Evolutionary conservation across 1,140 invertebrate species (phyloP).

Genomic region (Anoplophora glabripennis): DNA sequence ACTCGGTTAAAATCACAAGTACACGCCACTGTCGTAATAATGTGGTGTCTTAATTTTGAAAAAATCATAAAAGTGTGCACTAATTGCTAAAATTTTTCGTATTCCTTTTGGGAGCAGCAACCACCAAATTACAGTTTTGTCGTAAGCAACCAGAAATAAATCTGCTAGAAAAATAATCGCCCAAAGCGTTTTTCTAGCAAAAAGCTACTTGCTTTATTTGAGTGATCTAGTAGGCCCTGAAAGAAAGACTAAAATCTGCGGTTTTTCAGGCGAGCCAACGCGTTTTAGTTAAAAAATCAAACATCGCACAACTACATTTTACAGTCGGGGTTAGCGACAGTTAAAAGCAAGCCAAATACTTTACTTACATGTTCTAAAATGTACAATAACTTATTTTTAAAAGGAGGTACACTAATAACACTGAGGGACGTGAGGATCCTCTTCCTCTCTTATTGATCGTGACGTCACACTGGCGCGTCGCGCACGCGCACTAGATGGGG

Average conservation of each 20-base stretch:
- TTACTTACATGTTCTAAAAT: slow-evolving; percentile 36
- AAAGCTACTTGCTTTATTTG: too few relatives aligned
- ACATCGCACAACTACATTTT: not conserved
- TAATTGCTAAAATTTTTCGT: too few relatives aligned
- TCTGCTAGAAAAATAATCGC: not conserved
- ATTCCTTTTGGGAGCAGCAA: too few relatives aligned
- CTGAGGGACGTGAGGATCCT: slow-evolving; percentile 20
- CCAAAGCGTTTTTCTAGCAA: not conserved
- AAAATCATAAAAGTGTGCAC: too few relatives aligned
- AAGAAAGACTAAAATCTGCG: not conserved
- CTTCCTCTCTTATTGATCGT: slow-evolving; percentile 25
- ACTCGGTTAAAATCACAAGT: too few relatives aligned
- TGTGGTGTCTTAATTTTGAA: too few relatives aligned
- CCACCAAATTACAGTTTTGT: too few relatives aligned
- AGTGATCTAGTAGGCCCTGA: too few relatives aligned
- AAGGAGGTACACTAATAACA: slow-evolving; percentile 19
- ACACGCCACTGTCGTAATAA: too few relatives aligned
- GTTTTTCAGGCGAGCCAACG: not conserved
- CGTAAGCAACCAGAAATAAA: too few relatives aligned
- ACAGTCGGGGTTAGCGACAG: not conserved
- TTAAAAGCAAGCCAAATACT: not conserved
- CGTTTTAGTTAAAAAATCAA: not conserved
- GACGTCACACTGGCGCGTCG: slow-evolving; percentile 39
- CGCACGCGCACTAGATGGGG: slow-evolving; percentile 23
- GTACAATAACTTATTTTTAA: slow-evolving; percentile 10